Evolutionary conservation across 2,113 vertebrate species (phyloP).

Genomic region (Mus musculus): DNA sequence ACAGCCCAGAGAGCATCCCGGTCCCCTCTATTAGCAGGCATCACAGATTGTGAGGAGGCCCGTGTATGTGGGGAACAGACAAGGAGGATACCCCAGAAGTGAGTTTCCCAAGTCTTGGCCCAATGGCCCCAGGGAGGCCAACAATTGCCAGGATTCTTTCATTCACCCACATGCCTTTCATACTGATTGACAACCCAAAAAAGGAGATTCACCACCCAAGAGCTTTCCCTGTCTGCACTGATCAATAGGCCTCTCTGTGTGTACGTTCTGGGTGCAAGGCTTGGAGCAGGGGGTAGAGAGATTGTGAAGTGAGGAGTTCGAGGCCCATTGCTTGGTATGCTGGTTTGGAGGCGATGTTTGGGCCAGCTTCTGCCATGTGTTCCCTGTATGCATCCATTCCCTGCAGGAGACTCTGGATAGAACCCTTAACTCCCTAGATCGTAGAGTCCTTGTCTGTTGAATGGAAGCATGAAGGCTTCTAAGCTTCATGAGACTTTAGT

Average conservation of each 20-base stretch:
- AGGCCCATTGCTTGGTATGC: not conserved
- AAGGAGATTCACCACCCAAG: rapidly evolving
- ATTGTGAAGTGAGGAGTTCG: rapidly evolving
- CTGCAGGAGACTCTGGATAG: not conserved
- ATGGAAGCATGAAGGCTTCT: not conserved
- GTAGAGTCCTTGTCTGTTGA: not conserved
- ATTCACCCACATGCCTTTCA: rapidly evolving
- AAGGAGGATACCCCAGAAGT: not conserved
- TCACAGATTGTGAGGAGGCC: not conserved
- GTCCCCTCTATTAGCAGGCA: rapidly evolving
- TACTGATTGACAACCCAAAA: rapidly evolving
- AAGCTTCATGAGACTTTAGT: not conserved
- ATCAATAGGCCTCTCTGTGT: not conserved
- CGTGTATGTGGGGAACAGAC: not conserved
- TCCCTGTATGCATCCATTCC: rapidly evolving
- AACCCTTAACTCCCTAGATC: not conserved
- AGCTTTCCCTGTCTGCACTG: not conserved
- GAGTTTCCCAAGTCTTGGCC: not conserved
- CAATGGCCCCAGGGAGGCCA: not conserved
- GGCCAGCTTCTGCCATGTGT: not conserved
- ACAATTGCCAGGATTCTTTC: not conserved
- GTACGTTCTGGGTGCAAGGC: not conserved
- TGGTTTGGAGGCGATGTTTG: not conserved
- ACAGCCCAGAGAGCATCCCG: not conserved
- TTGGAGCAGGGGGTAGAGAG: rapidly evolving